Base-by-base conservation (phyloP, 1,140 invertebrate species). In the Antheraea mylitta region DNA sequence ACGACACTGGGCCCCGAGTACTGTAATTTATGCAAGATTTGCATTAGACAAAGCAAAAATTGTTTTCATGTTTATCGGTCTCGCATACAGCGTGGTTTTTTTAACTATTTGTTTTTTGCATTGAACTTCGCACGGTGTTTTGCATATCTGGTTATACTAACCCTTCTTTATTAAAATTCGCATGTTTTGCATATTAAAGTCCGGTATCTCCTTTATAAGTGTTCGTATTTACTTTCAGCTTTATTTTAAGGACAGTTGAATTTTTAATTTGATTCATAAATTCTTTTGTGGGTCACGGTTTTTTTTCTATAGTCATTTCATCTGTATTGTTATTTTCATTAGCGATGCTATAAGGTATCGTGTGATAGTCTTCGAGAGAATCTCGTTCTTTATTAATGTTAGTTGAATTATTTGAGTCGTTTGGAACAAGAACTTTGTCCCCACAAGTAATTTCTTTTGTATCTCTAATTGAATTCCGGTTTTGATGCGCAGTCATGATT, bases 381-480 rank as follows among this genome's bases (percentile, higher is more conserved):
- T 61, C 60, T 8, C 30, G 60, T 61, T 77, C 68, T 79, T 79
- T 83, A 70, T 68, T 82, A 62, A 60, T 72, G 19, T 65, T 48
- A 19, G 64, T 64, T 86, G 86, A 88, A 89, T 91, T 89, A 90
- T 90, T 91, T 86, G 77, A 79, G 83, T 82, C 81, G 87, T 83
- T 81, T 77, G 81, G 66, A 53, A 53, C 45, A 53, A 53, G 45
- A 53, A 53, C 45, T 53, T 79, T 79, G 85, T 86, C 80, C 86
- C 88, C 77, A 74, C 77, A 53, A 53, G 75, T 76, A 79, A 80
- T 87, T 87, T 86, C 82, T 85, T 88, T 91, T 90, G 82, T 86
- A 79, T 79, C 64, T 86, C 80, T 90, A 87, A 92, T 89, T 90
- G 86, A 85, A 89, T 86, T 87, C 90, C 86, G 85, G 90, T 92